Conservation (phyloP, 2,797 vertebrate genomes). For the Urosaurus nigricauda region DNA sequence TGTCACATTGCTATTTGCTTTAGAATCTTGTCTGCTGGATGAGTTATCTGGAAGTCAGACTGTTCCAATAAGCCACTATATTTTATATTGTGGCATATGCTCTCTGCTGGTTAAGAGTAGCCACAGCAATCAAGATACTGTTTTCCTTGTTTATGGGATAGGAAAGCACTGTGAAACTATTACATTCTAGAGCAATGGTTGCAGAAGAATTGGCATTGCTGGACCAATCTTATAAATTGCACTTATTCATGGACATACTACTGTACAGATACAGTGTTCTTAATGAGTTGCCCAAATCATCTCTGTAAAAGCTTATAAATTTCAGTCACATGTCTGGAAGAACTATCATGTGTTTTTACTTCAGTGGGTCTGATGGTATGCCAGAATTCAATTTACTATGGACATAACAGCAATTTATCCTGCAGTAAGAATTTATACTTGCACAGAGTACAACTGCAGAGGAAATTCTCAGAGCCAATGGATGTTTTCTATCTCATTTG, state of each 20-base stretch:
- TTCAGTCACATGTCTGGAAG: not conserved
- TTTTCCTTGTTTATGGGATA: not conserved
- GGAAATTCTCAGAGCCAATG: not conserved
- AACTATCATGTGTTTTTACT: not conserved
- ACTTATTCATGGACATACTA: not conserved
- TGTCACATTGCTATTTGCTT: not conserved
- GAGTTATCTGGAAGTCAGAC: not conserved
- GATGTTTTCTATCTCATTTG: not conserved
- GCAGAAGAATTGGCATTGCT: not conserved
- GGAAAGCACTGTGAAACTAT: not conserved
- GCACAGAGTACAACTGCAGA: not conserved
- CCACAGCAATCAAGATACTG: not conserved
- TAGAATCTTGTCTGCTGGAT: not conserved
- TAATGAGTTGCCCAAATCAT: not conserved
- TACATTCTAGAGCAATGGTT: not conserved
- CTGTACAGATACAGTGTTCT: not conserved
- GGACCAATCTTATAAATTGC: no score
- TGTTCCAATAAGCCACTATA: not conserved
- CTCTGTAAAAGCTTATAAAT: not conserved
- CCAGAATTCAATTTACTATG: not conserved
- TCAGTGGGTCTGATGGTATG: not conserved
- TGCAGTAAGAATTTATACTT: not conserved
- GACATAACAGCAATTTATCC: not conserved
- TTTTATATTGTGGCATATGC: not conserved
- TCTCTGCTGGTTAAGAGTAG: not conserved